phyloP scores from a whole-genome alignment of 2,888 invertebrate genomes.

The Allophyes oxyacanthae region DNA sequence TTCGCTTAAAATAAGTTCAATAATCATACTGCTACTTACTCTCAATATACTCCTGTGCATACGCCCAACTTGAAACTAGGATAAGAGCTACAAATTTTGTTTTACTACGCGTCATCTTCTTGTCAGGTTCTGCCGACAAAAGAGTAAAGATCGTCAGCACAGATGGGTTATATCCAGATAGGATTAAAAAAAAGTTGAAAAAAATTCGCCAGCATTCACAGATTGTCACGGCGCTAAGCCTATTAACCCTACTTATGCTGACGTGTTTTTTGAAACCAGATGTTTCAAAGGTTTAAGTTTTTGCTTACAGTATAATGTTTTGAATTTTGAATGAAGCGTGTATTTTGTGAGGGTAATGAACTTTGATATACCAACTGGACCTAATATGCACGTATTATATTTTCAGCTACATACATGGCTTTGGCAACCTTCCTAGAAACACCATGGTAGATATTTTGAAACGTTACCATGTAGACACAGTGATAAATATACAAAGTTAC shows the following conservation, averaged over 20 bases:
- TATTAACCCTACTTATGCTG: constrained; percentile 65
- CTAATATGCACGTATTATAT: background rate
- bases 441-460: constrained; percentile 11
- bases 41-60: constrained; percentile 69
- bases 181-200: constrained; percentile 60
- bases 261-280: constrained; percentile 31
- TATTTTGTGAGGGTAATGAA: constrained; percentile 3
- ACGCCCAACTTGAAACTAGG: constrained; percentile 58
- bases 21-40: constrained; percentile 58
- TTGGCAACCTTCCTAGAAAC: constrained; percentile 31
- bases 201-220: constrained; percentile 65
- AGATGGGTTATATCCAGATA: constrained; percentile 74
- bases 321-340: constrained; percentile 3
- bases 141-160: constrained; percentile 45
- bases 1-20: background rate
- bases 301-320: constrained; percentile 2
- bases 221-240: constrained; percentile 69
- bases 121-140: constrained; percentile 19
- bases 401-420: constrained; percentile 15
- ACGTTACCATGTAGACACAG: constrained; percentile 3
- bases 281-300: constrained; percentile 27
- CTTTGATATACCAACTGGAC: background rate
- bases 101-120: constrained; percentile 47
- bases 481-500: background rate
- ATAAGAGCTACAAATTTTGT: constrained; percentile 50